These are phyloP conservation scores for Apamea crenata DNA, from an alignment of 2,888 invertebrate species.

Conservation along the genomic window DNA sequence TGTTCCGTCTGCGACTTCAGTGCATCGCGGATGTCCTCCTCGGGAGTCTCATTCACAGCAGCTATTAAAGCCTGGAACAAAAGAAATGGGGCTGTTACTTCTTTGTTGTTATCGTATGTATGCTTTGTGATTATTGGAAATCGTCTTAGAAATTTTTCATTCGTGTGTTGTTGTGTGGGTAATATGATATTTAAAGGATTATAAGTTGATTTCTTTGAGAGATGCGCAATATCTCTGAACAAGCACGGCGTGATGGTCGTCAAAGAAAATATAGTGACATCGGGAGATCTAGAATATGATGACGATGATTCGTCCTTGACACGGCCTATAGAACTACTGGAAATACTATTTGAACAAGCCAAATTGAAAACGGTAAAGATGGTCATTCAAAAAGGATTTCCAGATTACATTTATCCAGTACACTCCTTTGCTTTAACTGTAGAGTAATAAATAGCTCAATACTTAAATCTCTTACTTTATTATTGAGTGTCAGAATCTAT, in stretches of 20 bases:
- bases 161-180: slow-evolving; percentile 92
- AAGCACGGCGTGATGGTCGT: slow-evolving; percentile 79
- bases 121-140: not conserved
- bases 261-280: slow-evolving; percentile 94
- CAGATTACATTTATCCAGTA: slow-evolving; percentile 96
- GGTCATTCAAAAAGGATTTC: slow-evolving; percentile 95
- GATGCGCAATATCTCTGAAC: slow-evolving; percentile 88
- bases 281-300: slow-evolving; percentile 92
- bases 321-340: slow-evolving; percentile 92
- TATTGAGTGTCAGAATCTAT: slow-evolving; percentile 43
- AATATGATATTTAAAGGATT: slow-evolving; percentile 95
- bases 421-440: slow-evolving; percentile 94
- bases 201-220: slow-evolving; percentile 94
- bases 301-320: slow-evolving; percentile 97
- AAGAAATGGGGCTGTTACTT: slow-evolving; percentile 37
- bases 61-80: slow-evolving; percentile 93
- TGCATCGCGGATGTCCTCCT: slow-evolving; percentile 93
- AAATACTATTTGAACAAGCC: slow-evolving; percentile 92
- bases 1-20: slow-evolving; percentile 91
- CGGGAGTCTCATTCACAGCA: slow-evolving; percentile 91
- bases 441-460: slow-evolving; percentile 36
- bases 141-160: too few species aligned
- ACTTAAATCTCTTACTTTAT: slow-evolving; percentile 14
- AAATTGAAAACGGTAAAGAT: slow-evolving; percentile 92
- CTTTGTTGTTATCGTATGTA: too few species aligned